Evolutionary conservation across 2,888 invertebrate genomes (phyloP), one percentile per base, ranked within the genome.

Genomic region (Luffia ferchaultella): DNA sequence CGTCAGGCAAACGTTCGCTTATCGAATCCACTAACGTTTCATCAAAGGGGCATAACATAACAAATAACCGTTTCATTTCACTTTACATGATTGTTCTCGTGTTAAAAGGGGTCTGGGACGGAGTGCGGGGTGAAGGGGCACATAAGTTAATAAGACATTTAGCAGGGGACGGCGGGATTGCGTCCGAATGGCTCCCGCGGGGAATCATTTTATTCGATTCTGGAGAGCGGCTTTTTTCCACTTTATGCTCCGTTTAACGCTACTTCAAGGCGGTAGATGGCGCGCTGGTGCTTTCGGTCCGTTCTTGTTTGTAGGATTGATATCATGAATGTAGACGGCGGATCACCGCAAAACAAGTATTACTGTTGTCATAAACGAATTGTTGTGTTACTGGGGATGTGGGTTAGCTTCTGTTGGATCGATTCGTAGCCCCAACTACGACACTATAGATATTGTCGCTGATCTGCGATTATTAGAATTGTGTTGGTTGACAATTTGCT

Each of bases 121-220:
- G 55, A 47, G 57, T 58, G 67, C 63, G 63, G 61, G 57, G 60
- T 60, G 73, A 64, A 67, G 71, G 66, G 70, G 73, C 73, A 74
- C 76, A 73, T 80, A 82, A 82, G 82, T 82, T 83, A 80, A 82
- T 80, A 83, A 82, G 82, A 82, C 80, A 82, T 83, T 80, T 80
- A 82, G 84, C 80, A 73, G 76, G 80, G 77, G 80, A 76, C 77
- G 78, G 83, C 82, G 78, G 82, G 80, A 82, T 82, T 87, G 87
- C 85, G 86, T 86, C 85, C 86, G 87, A 88, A 88, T 88, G 87
- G 87, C 86, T 85, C 88, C 87, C 88, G 74, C 65, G 88, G 88
- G 88, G 88, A 88, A 88, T 88, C 88, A 88, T 88, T 88, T 88
- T 87, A 88, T 88, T 88, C 86, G 88, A 88, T 88, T 88, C 87